These are phyloP conservation scores for Eupithecia pulchellata DNA, from an alignment of 2,888 invertebrate species.

Conservation along the genomic window DNA sequence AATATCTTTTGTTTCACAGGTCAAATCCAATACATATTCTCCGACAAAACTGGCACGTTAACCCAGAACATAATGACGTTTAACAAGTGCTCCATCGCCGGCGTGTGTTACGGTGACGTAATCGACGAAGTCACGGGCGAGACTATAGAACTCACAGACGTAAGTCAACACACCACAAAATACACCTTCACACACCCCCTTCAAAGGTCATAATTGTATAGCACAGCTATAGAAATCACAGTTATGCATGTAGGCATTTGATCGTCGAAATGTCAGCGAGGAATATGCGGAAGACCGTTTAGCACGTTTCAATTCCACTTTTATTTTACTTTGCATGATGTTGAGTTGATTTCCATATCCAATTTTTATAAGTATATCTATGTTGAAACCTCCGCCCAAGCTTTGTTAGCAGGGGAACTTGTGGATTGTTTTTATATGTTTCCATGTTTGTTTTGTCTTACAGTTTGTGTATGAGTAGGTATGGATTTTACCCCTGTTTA, in stretches of 20 bases:
- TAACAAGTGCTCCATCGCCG: conserved; percentile 98
- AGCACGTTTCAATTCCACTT: conserved; percentile 56
- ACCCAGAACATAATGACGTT: conserved; percentile 99
- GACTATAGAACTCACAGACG: conserved; percentile 93
- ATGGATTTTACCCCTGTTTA: conserved; percentile 43
- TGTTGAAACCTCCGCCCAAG: conserved; percentile 55
- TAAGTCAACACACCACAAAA: conserved; percentile 69
- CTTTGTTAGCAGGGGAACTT: conserved; percentile 58
- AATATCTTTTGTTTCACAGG: conserved; percentile 74
- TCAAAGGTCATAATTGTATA: conserved; percentile 38
- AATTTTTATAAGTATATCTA: conserved; percentile 20
- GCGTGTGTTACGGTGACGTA: conserved; percentile 95
- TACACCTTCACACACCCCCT: conserved; percentile 1
- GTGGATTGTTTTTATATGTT: conserved; percentile 61
- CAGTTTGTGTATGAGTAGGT: conserved; percentile 59
- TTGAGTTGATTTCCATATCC: conserved; percentile 50
- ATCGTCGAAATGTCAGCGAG: conserved; percentile 44
- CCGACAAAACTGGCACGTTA: conserved; percentile 99
- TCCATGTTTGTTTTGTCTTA: conserved; percentile 58
- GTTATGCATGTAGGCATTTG: conserved; percentile 60
- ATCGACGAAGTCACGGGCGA: conserved; percentile 95
- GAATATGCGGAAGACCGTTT: conserved; percentile 41
- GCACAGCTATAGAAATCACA: conserved; percentile 49
- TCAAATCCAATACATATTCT: conserved; percentile 99
- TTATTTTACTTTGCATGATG: conserved; percentile 65